phyloP scores from a whole-genome alignment of 2,888 invertebrate genomes.

The Eristalinus aeneus region DNA sequence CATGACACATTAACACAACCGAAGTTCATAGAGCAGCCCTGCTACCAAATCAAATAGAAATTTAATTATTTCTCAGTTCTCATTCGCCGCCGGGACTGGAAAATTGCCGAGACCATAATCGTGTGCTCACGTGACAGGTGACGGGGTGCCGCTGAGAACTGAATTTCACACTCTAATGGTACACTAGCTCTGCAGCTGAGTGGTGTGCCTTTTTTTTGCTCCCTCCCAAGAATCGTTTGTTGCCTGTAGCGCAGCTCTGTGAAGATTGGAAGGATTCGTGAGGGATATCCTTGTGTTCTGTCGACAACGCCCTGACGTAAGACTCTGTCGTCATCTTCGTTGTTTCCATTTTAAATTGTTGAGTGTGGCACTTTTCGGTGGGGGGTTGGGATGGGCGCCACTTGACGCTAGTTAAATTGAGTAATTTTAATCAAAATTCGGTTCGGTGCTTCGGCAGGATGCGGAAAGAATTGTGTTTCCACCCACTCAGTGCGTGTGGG shows the following conservation, averaged over 20 bases:
- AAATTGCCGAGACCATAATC: background rate
- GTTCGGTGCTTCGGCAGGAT: constrained; percentile 44
- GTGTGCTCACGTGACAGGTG: background rate
- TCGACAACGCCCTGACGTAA: constrained; percentile 13
- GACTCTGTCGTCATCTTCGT: too few species aligned
- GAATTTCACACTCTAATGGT: background rate
- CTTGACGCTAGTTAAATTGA: constrained; percentile 58
- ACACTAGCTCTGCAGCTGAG: background rate
- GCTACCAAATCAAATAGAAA: constrained; percentile 31
- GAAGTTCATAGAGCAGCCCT: background rate
- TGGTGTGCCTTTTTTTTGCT: background rate
- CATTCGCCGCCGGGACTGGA: background rate
- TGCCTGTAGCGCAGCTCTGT: constrained; percentile 7
- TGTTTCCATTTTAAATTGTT: background rate
- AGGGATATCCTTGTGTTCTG: background rate
- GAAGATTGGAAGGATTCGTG: constrained; percentile 7
- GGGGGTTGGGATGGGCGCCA: background rate
- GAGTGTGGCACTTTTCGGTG: background rate
- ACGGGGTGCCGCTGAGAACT: background rate
- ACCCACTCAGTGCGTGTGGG: background rate
- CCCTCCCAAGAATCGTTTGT: background rate
- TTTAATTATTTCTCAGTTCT: constrained; percentile 35
- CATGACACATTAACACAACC: constrained; percentile 16
- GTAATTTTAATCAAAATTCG: constrained; percentile 64
- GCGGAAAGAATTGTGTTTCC: constrained; percentile 35